A percentile compares a stretch with the other conserved stretches of the same genome.
Conservation (phyloP, 1,140 invertebrate genomes). For the Stenopsyche tienmushanensis region DNA sequence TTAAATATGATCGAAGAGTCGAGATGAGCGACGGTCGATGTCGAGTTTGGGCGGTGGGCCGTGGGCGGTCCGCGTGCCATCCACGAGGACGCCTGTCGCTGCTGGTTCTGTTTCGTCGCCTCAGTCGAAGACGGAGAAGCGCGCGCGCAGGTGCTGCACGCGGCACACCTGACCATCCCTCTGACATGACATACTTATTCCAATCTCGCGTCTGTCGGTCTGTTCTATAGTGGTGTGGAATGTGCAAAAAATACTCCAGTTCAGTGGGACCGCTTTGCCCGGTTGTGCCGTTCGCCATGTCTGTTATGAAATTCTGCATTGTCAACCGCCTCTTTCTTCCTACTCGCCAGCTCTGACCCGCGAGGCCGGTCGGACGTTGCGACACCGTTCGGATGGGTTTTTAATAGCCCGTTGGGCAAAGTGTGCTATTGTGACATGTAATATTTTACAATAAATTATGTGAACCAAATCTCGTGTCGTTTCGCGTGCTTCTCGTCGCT, state of each 20-base stretch:
- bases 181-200: neutral
- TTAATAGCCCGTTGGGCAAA: neutral
- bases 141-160: no score
- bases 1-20: no score
- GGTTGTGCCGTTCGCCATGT: neutral
- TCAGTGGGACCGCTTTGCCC: neutral
- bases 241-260: neutral
- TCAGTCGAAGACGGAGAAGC: slow-evolving; percentile 10
- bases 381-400: slow-evolving; percentile 11
- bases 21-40: no score
- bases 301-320: neutral
- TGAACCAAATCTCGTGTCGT: neutral
- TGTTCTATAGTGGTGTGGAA: neutral
- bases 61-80: neutral
- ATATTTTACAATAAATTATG: neutral
- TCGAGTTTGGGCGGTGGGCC: no score
- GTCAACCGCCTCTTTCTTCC: slow-evolving; percentile 5
- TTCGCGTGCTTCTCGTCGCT: neutral
- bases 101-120: neutral
- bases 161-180: neutral
- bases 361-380: slow-evolving; percentile 4
- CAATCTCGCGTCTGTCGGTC: neutral
- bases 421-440: neutral
- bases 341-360: neutral
- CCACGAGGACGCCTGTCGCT: slow-evolving; percentile 16